Evolutionary conservation across 2,888 invertebrate species (phyloP), one percentile per base, ranked within the genome.

Genomic region (Agonum fuliginosum): DNA sequence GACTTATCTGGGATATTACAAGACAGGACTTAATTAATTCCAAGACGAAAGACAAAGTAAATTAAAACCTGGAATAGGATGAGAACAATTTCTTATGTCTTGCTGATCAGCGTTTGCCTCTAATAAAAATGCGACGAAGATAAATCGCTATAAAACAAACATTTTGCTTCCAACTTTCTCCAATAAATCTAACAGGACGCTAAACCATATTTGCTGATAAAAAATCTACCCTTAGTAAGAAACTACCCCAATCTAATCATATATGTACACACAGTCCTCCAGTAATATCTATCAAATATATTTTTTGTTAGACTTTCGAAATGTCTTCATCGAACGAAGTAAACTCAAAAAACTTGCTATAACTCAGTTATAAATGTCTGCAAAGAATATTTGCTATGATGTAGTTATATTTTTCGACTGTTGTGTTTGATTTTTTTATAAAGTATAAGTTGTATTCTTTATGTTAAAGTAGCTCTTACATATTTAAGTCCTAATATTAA

Each of bases 31-130:
- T 74, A 74, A 74, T 74, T 74, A 74, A 65, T 43, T 74, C 65
- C 27, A 48, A 48, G 27, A 19, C 74, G 22, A 62, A 17, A 24
- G 46, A 46, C 74, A 62, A 24, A 62, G 74, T 62, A 65, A 74
- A 74, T 74, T 65, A 74, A 65, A 74, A 58, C 73, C n/a, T 58
- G 41, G 62, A 74, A 74, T n/a, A 12, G 62, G 43, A 71, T 71
- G 48, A 71, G 51, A 54, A 72, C 48, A 34, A 54, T 67, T 67
- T 67, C 41, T 37, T 67, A 67, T 67, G 54, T 22, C 12, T 54
- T 10, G 19, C 24, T 41, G 24, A 20, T 41, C 37, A 67, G 19
- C 67, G 22, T 37, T 67, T 41, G 67, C 22, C 41, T 22, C 41
- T 67, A 67, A 67, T 67, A 37, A 67, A 62, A 62, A 12, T 17